These are phyloP conservation scores for Drosophila grimshawi DNA, from an alignment of 1,140 invertebrate species.

Conservation along the genomic window DNA sequence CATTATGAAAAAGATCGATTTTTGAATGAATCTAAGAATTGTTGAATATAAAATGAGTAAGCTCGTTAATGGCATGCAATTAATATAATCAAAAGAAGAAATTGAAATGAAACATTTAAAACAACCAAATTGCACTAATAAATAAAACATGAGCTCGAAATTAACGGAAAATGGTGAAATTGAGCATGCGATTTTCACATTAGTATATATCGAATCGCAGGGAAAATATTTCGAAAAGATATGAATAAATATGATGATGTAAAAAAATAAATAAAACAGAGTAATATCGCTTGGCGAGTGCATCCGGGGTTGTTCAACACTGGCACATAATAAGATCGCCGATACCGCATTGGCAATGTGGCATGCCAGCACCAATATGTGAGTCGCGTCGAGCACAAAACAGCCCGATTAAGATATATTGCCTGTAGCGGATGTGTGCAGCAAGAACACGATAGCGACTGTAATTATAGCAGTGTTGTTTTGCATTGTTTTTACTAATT, in stretches of 20 bases:
- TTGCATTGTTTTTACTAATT: slow-evolving; percentile 16
- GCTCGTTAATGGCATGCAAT: too few species aligned
- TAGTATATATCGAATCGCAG: too few species aligned
- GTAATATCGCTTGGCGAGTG: background rate
- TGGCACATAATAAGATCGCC: background rate
- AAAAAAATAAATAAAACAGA: too few species aligned
- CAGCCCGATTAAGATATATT: slow-evolving; percentile 8
- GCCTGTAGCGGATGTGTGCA: slow-evolving; percentile 28
- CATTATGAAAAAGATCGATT: too few species aligned
- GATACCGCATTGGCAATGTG: background rate
- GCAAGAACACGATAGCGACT: slow-evolving; percentile 6
- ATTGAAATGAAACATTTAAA: too few species aligned
- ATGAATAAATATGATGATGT: too few species aligned
- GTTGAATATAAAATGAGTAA: too few species aligned
- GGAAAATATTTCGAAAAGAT: too few species aligned
- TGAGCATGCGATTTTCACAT: too few species aligned
- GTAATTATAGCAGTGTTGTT: slow-evolving; percentile 6
- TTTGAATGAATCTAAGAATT: too few species aligned
- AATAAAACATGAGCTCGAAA: background rate
- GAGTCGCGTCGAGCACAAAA: background rate
- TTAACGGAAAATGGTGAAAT: background rate
- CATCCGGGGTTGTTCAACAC: background rate
- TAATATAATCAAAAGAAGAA: too few species aligned
- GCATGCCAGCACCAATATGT: background rate
- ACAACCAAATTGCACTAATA: background rate